A percentile compares a stretch with the other conserved stretches of the same genome.
Evolutionary conservation across 1,140 invertebrate genomes (phyloP).

Genomic region (Hyles vespertilio): DNA sequence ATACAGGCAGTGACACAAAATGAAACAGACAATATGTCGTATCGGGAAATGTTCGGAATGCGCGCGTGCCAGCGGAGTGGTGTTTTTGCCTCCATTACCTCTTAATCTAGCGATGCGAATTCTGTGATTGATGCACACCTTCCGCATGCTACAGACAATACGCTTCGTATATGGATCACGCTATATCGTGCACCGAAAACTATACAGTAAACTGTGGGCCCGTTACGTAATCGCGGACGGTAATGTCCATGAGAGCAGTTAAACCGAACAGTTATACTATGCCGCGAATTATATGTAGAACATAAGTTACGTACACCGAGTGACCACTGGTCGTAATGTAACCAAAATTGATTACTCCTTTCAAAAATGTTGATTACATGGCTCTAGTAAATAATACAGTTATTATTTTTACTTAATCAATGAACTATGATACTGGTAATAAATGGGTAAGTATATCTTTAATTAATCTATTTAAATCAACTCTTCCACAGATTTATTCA

Average conservation of each 20-base stretch:
- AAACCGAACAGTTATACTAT: conserved; percentile 19
- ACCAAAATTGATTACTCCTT: too few species aligned
- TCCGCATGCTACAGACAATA: conserved; percentile 34
- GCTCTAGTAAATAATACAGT: too few species aligned
- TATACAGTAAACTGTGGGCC: conserved; percentile 33
- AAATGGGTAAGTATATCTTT: too few species aligned
- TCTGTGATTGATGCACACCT: conserved; percentile 45
- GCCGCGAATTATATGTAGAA: background rate
- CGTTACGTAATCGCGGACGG: conserved; percentile 45
- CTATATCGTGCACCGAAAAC: background rate
- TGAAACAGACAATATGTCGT: too few species aligned
- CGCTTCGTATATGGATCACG: conserved; percentile 15
- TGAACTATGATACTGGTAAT: too few species aligned
- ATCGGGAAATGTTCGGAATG: conserved; percentile 21
- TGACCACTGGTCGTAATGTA: too few species aligned
- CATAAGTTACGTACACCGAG: background rate
- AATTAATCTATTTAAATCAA: too few species aligned
- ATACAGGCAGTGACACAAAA: too few species aligned
- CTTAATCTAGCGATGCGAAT: conserved; percentile 31
- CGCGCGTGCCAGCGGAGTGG: conserved; percentile 24
- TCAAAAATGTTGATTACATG: too few species aligned
- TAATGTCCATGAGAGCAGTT: conserved; percentile 25
- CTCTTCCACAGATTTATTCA: too few species aligned
- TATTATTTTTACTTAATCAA: too few species aligned
- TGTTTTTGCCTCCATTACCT: conserved; percentile 46